phyloP scores from a whole-genome alignment of 2,888 invertebrate species.

The Metacarcinus magister region DNA sequence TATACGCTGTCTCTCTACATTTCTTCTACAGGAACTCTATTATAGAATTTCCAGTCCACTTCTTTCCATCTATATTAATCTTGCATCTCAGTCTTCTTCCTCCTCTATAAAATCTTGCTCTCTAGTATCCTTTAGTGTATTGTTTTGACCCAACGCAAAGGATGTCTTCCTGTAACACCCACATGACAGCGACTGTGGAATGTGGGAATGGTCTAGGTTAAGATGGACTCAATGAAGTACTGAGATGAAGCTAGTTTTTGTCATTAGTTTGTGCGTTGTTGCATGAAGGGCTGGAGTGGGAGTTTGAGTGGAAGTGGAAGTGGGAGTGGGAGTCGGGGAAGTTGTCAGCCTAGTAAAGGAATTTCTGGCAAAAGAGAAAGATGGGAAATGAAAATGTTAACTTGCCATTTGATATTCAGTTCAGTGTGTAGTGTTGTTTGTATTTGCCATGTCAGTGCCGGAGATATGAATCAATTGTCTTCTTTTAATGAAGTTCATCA shows the following conservation, averaged over 20 bases:
- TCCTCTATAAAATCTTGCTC: neutral
- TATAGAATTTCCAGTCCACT: neutral
- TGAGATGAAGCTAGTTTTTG: neutral
- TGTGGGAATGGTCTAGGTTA: neutral
- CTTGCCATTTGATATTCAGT: neutral
- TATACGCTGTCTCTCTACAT: neutral
- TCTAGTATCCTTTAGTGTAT: neutral
- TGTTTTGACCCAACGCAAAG: neutral
- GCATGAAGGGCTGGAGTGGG: neutral
- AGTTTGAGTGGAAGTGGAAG: neutral
- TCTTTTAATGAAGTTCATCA: neutral
- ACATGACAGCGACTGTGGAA: neutral
- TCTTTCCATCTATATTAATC: neutral
- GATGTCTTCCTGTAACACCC: neutral
- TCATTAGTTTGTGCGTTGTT: slow-evolving; percentile 31
- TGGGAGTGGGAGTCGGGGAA: neutral
- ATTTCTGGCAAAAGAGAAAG: neutral
- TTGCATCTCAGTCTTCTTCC: neutral
- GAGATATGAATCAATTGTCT: neutral
- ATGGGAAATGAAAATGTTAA: neutral
- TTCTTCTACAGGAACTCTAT: neutral
- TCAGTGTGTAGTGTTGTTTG: neutral
- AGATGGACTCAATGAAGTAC: slow-evolving; percentile 37
- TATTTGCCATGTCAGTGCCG: neutral
- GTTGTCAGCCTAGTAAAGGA: neutral